Percentiles rank a stretch among this genome's conserved stretches.
Evolutionary conservation across 2,888 invertebrate genomes (phyloP).

Genomic region (Heliconius cydno): DNA sequence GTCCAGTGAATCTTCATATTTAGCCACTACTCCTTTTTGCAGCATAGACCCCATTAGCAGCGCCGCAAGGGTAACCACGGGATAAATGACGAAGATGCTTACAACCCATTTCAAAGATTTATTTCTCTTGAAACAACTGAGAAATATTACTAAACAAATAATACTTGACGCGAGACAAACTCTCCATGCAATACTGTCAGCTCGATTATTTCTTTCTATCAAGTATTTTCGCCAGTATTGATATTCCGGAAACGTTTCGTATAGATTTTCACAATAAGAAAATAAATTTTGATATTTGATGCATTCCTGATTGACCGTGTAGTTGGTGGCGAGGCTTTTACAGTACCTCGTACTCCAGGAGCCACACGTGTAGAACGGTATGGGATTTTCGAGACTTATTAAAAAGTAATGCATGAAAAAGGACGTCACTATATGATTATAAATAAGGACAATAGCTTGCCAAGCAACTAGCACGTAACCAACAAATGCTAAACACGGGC

Average conservation of each 20-base stretch:
- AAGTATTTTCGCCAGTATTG: slow-evolving; percentile 64
- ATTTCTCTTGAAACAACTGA: slow-evolving; percentile 62
- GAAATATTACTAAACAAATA: slow-evolving; percentile 54
- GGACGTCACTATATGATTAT: slow-evolving; percentile 60
- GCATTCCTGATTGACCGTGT: slow-evolving; percentile 68
- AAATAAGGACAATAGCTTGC: slow-evolving; percentile 59
- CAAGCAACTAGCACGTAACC: slow-evolving; percentile 65
- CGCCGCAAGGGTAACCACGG: slow-evolving; percentile 56
- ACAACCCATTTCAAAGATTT: slow-evolving; percentile 59
- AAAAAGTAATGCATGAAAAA: slow-evolving; percentile 71
- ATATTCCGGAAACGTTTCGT: slow-evolving; percentile 66
- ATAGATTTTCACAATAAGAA: slow-evolving; percentile 59
- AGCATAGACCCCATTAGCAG: slow-evolving; percentile 68
- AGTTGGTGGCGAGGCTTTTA: slow-evolving; percentile 60
- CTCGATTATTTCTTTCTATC: slow-evolving; percentile 51
- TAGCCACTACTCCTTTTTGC: slow-evolving; percentile 68
- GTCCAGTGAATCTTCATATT: slow-evolving; percentile 64
- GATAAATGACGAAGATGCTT: slow-evolving; percentile 54
- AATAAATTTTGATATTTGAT: slow-evolving; percentile 51
- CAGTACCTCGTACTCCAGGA: slow-evolving; percentile 61
- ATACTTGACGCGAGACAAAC: slow-evolving; percentile 65
- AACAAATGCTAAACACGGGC: slow-evolving; percentile 66
- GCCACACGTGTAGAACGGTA: slow-evolving; percentile 69
- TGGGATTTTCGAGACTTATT: slow-evolving; percentile 69
- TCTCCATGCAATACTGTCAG: slow-evolving; percentile 62